phyloP scores from a whole-genome alignment of 2,888 invertebrate species.

The Penaeus monodon region DNA sequence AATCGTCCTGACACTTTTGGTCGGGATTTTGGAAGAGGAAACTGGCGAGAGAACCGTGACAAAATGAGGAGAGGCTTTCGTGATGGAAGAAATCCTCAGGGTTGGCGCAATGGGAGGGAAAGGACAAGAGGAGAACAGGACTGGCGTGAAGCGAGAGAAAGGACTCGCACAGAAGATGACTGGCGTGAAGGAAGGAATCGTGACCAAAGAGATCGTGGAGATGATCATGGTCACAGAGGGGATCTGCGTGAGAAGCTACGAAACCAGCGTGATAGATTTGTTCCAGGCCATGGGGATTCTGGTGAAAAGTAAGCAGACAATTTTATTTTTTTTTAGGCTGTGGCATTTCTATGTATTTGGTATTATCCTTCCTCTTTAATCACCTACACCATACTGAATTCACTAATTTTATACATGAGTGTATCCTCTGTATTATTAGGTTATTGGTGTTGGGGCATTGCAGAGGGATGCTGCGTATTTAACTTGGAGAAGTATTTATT shows the following conservation, averaged over 20 bases:
- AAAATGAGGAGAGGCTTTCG: conserved; percentile 21
- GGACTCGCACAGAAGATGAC: conserved; percentile 36
- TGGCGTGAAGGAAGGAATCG: conserved; percentile 21
- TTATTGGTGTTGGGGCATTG: no score
- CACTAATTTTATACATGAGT: no score
- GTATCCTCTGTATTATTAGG: no score
- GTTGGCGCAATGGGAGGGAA: conserved; percentile 40
- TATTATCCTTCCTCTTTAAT: no score
- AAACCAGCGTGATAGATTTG: conserved; percentile 26
- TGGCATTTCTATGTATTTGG: no score
- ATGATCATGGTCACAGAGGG: conserved; percentile 4
- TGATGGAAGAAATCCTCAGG: conserved; percentile 27
- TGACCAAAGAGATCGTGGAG: conserved; percentile 16
- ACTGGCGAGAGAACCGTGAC: conserved; percentile 37
- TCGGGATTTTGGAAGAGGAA: conserved; percentile 10
- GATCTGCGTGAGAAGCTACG: conserved; percentile 29
- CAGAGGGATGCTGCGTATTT: no score
- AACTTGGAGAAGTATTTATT: no score
- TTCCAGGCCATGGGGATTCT: not conserved
- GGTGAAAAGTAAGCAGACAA: conserved; percentile 2
- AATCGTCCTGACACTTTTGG: not conserved
- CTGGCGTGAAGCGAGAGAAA: conserved; percentile 42
- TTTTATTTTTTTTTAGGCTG: no score
- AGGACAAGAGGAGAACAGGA: conserved; percentile 31
- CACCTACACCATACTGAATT: no score